phyloP scores from a whole-genome alignment of 2,113 vertebrate genomes.

The Gavia stellata region DNA sequence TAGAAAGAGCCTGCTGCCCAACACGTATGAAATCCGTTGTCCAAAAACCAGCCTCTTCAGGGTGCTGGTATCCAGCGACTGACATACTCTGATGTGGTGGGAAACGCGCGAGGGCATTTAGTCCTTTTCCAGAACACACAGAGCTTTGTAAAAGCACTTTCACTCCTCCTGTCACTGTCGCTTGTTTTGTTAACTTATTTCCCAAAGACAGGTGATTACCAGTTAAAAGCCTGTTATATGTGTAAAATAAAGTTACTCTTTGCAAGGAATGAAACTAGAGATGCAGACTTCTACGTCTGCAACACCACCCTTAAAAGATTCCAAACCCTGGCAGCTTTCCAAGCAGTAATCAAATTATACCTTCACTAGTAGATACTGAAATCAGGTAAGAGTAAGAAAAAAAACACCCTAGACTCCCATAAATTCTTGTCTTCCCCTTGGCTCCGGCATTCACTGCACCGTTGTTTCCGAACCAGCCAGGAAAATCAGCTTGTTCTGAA shows the following conservation, averaged over 20 bases:
- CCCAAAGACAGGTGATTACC: neutral
- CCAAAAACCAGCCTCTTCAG: neutral
- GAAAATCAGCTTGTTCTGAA: neutral
- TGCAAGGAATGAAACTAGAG: neutral
- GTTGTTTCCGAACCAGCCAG: neutral
- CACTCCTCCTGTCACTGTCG: neutral
- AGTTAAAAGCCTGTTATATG: rapidly evolving
- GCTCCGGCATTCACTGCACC: neutral
- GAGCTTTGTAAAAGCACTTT: neutral
- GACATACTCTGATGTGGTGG: rapidly evolving
- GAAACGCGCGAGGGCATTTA: rapidly evolving
- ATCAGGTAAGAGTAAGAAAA: neutral
- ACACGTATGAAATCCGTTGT: rapidly evolving
- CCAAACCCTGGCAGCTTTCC: neutral
- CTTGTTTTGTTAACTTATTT: neutral
- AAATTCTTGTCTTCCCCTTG: neutral
- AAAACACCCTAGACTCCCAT: rapidly evolving
- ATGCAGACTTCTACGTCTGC: neutral
- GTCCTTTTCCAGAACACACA: neutral
- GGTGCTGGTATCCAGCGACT: rapidly evolving
- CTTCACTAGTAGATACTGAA: neutral
- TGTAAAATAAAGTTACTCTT: neutral
- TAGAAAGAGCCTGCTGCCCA: neutral
- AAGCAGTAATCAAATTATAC: rapidly evolving
- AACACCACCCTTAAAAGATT: neutral